A percentile compares a stretch with the other conserved stretches of the same genome.
These are phyloP conservation scores for Knipowitschia caucasica DNA, from an alignment of 2,797 vertebrate species.

Conservation along the genomic window DNA sequence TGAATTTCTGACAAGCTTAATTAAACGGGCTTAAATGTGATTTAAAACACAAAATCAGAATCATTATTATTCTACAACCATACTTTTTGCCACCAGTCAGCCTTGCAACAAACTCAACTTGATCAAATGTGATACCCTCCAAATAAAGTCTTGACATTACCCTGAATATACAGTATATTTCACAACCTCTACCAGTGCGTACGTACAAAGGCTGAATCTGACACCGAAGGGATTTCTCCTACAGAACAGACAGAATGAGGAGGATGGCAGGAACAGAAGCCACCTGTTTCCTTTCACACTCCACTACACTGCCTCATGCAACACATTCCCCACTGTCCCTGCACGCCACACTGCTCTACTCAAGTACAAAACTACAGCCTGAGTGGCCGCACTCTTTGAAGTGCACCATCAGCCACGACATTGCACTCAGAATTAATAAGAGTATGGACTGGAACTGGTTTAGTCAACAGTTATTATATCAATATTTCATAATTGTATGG, in stretches of 20 bases:
- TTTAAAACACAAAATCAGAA: too few relatives aligned
- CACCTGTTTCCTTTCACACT: constrained; percentile 79
- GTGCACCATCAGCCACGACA: constrained; percentile 44
- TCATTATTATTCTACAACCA: too few relatives aligned
- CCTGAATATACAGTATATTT: too few relatives aligned
- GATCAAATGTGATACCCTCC: background rate
- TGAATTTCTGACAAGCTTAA: too few relatives aligned
- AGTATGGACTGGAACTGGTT: too few relatives aligned
- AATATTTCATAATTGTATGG: too few relatives aligned
- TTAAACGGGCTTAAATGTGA: too few relatives aligned
- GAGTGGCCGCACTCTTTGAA: constrained; percentile 39
- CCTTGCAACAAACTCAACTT: background rate
- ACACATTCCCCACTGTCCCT: constrained; percentile 60
- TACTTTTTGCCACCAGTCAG: background rate
- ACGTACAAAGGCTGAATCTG: constrained; percentile 26
- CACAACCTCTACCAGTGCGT: background rate
- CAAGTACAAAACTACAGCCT: constrained; percentile 24
- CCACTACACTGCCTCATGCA: constrained; percentile 67
- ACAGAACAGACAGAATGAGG: constrained; percentile 43
- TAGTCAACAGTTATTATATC: too few relatives aligned
- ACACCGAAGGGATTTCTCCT: constrained; percentile 17
- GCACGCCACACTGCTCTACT: constrained; percentile 7
- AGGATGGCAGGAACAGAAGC: constrained; percentile 69
- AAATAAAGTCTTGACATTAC: background rate
- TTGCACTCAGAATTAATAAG: constrained; percentile 40